These are phyloP conservation scores for Polylopha cassiicola DNA, from an alignment of 2,888 invertebrate species.

Conservation along the genomic window DNA sequence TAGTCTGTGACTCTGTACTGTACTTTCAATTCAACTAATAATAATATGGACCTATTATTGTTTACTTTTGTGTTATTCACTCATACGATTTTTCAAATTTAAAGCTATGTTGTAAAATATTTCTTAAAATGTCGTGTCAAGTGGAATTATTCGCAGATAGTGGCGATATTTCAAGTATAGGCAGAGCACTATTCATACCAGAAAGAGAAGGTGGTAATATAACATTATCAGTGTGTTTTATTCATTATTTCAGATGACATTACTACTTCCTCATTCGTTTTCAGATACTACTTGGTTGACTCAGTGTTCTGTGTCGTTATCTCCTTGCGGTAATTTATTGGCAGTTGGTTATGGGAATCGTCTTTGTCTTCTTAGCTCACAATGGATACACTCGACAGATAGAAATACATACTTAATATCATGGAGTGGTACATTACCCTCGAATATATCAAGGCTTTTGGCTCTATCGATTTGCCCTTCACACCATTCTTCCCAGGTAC, in stretches of 20 bases:
- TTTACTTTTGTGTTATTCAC: too few species aligned
- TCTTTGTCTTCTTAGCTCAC: slow-evolving; percentile 60
- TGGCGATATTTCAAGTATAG: slow-evolving; percentile 77
- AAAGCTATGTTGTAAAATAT: slow-evolving; percentile 34
- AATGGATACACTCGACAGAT: slow-evolving; percentile 67
- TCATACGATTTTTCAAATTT: slow-evolving; percentile 16
- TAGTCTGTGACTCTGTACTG: too few species aligned
- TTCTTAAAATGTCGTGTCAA: slow-evolving; percentile 70
- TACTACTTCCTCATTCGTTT: slow-evolving; percentile 27
- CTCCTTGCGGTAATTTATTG: slow-evolving; percentile 64
- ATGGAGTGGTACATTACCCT: slow-evolving; percentile 68
- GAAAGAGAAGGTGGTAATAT: slow-evolving; percentile 63
- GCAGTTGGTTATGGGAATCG: slow-evolving; percentile 59
- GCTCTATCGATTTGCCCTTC: slow-evolving; percentile 64
- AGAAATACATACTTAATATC: slow-evolving; percentile 64
- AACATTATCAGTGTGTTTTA: neutral
- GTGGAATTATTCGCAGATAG: slow-evolving; percentile 80
- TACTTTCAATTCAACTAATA: too few species aligned
- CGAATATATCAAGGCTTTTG: slow-evolving; percentile 54
- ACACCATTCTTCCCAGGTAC: slow-evolving; percentile 68
- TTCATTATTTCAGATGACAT: neutral
- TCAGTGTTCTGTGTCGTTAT: slow-evolving; percentile 62
- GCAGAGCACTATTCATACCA: slow-evolving; percentile 75
- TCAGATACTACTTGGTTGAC: slow-evolving; percentile 65
- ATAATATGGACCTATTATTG: too few species aligned